A percentile compares a stretch with the other conserved stretches of the same genome.
phyloP scores from a whole-genome alignment of 2,888 invertebrate genomes.

The Tanaodytes sp. region DNA sequence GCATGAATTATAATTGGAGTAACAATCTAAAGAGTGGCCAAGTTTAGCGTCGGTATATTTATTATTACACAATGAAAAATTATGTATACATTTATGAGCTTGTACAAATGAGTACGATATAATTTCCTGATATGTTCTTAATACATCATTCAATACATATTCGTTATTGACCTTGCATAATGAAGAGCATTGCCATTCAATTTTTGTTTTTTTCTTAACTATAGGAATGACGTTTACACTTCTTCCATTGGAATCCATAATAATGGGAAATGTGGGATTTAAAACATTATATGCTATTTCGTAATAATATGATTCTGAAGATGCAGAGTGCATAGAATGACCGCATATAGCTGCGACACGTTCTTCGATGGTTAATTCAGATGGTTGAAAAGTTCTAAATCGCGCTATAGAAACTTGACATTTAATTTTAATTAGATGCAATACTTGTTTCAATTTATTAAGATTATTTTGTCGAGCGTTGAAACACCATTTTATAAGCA shows the following conservation, averaged over 20 bases:
- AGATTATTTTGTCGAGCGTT: conserved; percentile 3
- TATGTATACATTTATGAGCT: background rate
- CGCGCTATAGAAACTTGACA: conserved; percentile 7
- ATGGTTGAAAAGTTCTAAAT: conserved; percentile 6
- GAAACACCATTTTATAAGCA: conserved; percentile 16
- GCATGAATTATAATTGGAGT: background rate
- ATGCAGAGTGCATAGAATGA: conserved; percentile 6
- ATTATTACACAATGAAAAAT: conserved; percentile 6
- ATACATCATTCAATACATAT: background rate
- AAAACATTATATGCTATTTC: conserved; percentile 15
- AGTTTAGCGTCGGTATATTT: background rate
- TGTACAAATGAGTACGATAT: background rate
- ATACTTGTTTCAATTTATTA: background rate
- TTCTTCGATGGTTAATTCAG: background rate
- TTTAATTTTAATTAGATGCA: conserved; percentile 6
- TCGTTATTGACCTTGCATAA: conserved; percentile 1
- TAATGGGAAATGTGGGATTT: background rate
- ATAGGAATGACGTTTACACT: background rate
- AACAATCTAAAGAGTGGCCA: conserved; percentile 28
- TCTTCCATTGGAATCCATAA: conserved; percentile 7
- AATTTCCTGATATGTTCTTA: background rate
- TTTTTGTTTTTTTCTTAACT: background rate
- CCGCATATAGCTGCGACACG: conserved; percentile 12
- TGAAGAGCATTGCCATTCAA: conserved; percentile 16
- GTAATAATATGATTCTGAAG: conserved; percentile 17